These are phyloP conservation scores for Cynaeus angustus DNA, from an alignment of 2,888 invertebrate species.

Conservation along the genomic window DNA sequence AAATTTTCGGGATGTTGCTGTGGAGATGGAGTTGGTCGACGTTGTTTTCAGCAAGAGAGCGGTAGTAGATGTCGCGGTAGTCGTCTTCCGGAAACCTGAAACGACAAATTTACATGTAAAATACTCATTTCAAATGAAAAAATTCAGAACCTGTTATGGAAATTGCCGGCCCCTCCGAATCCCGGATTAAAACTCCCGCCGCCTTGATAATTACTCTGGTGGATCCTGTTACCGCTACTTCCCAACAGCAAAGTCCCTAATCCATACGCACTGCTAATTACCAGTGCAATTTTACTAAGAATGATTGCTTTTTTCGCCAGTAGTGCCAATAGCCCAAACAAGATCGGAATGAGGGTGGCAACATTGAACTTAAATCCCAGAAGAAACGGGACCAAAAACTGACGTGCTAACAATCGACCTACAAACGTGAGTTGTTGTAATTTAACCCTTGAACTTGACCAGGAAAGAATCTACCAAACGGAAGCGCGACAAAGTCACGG, in stretches of 20 bases:
- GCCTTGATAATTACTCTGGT: constrained; percentile 19
- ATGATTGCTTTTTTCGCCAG: constrained; percentile 86
- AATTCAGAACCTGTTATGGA: constrained; percentile 14
- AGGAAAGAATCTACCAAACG: no score
- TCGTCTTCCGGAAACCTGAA: constrained; percentile 62
- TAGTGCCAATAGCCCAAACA: constrained; percentile 81
- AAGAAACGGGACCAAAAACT: constrained; percentile 84
- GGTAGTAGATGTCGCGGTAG: constrained; percentile 67
- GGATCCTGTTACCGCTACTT: constrained; percentile 45
- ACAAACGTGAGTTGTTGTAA: constrained; percentile 61
- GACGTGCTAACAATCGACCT: constrained; percentile 83
- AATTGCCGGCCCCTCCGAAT: constrained; percentile 32
- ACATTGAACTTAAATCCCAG: constrained; percentile 88
- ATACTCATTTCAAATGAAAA: no score
- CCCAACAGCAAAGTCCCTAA: constrained; percentile 71
- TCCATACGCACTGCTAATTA: constrained; percentile 81
- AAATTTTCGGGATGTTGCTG: constrained; percentile 55
- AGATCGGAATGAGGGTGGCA: constrained; percentile 81
- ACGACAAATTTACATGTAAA: constrained; percentile 18
- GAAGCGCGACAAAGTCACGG: constrained; percentile 7
- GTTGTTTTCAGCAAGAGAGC: constrained; percentile 58
- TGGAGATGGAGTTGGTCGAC: constrained; percentile 58
- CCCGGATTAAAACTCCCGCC: constrained; percentile 32
- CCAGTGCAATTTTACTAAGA: constrained; percentile 82
- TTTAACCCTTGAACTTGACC: constrained; percentile 29